These are phyloP conservation scores for Gisinianus flammeolus DNA, from an alignment of 2,888 invertebrate species.

Conservation along the genomic window DNA sequence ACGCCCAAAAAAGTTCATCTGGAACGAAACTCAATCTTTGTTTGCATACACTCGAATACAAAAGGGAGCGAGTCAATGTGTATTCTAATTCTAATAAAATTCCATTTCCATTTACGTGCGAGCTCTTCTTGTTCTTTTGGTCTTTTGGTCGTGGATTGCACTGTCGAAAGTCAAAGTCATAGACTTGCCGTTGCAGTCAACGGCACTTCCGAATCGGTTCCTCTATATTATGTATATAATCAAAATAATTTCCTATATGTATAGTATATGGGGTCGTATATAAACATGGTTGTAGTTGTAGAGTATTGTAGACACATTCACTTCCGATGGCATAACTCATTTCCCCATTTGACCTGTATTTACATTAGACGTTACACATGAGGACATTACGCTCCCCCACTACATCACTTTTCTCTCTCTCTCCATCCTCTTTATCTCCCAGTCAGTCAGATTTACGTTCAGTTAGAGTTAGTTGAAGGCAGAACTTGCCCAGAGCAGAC, in stretches of 20 bases:
- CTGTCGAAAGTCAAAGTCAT: background rate
- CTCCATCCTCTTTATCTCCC: background rate
- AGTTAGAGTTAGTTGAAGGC: background rate
- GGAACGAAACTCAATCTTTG: slow-evolving; percentile 29
- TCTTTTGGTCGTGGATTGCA: background rate
- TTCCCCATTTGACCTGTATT: slow-evolving; percentile 5
- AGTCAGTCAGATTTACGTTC: background rate
- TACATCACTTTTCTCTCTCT: background rate
- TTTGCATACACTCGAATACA: background rate
- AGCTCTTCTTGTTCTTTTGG: background rate
- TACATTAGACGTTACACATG: background rate
- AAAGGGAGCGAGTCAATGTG: background rate
- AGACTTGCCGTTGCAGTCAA: background rate
- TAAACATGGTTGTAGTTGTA: too few relatives aligned
- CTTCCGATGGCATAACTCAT: background rate
- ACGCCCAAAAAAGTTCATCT: slow-evolving; percentile 18
- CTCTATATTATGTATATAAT: background rate
- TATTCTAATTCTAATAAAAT: slow-evolving; percentile 23
- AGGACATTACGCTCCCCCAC: background rate
- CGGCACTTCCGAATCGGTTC: background rate
- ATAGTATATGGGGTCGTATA: too few relatives aligned
- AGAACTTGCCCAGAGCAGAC: background rate
- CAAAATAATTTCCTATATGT: background rate
- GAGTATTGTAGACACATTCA: background rate
- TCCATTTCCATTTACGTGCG: background rate